Percentiles rank a stretch among this genome's conserved stretches.
Evolutionary conservation across 2,797 vertebrate genomes (phyloP).

Genomic region (Chromobotia macracanthus): DNA sequence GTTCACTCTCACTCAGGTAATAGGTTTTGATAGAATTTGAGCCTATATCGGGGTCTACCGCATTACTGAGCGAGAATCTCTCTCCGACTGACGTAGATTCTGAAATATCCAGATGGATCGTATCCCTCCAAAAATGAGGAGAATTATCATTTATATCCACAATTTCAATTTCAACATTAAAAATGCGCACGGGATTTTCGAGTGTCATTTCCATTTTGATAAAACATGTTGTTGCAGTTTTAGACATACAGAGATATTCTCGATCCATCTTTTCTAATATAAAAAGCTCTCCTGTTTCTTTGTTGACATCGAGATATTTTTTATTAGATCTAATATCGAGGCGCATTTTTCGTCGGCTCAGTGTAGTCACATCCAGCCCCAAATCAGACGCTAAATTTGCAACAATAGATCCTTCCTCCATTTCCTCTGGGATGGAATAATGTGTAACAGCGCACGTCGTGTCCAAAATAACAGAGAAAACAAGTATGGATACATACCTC

Average conservation of each 20-base stretch:
- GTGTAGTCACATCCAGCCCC: conserved; percentile 54
- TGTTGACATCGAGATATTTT: conserved; percentile 69
- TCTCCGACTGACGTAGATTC: conserved; percentile 62
- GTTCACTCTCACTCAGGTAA: conserved; percentile 65
- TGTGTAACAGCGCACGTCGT: conserved; percentile 52
- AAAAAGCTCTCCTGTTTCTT: conserved; percentile 67
- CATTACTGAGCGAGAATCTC: conserved; percentile 63
- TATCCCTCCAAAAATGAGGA: conserved; percentile 53
- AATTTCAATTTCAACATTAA: conserved; percentile 67
- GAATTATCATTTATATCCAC: conserved; percentile 72
- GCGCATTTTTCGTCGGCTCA: conserved; percentile 56
- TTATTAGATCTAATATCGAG: conserved; percentile 58
- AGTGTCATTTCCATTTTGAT: conserved; percentile 71
- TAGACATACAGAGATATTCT: conserved; percentile 48
- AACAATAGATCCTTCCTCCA: conserved; percentile 61
- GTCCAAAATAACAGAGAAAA: neutral
- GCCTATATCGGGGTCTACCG: conserved; percentile 67
- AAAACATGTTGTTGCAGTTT: conserved; percentile 59
- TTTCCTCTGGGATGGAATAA: conserved; percentile 65
- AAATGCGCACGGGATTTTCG: conserved; percentile 65
- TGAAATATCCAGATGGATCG: conserved; percentile 59
- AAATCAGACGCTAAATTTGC: conserved; percentile 64
- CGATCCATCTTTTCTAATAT: conserved; percentile 58
- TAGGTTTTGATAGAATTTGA: conserved; percentile 68
- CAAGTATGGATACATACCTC: neutral